Conservation (phyloP, 2,797 vertebrate species). For the Aselliscus stoliczkanus region DNA sequence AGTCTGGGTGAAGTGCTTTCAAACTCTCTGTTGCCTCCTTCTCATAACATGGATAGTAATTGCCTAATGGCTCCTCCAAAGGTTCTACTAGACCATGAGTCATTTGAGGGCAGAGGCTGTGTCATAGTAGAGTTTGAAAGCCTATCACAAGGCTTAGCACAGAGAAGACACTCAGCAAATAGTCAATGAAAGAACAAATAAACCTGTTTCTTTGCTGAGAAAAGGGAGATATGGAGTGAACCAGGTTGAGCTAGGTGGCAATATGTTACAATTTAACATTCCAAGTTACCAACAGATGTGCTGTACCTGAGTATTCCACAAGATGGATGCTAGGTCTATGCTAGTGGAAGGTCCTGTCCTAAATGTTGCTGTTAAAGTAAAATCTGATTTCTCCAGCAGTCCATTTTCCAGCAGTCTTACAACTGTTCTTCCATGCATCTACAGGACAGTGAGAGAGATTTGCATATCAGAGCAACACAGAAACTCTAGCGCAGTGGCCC, state of each 20-base stretch:
- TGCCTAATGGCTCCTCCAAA: not conserved
- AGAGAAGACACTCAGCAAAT: not conserved
- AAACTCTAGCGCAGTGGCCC: not conserved
- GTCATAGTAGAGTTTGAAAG: not conserved
- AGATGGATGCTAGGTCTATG: not conserved
- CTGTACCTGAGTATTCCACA: not conserved
- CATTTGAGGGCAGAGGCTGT: not conserved
- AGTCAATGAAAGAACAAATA: not conserved
- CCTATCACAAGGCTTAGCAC: not conserved
- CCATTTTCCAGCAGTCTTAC: not conserved
- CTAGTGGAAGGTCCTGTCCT: not conserved
- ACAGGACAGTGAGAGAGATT: not conserved
- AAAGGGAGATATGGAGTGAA: not conserved
- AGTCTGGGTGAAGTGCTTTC: not conserved
- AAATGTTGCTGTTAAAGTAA: not conserved
- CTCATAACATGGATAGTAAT: not conserved
- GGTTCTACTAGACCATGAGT: not conserved
- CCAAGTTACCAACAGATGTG: not conserved
- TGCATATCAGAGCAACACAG: not conserved
- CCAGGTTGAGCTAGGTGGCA: not conserved
- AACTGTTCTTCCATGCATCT: not conserved
- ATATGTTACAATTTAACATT: not conserved
- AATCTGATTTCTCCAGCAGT: not conserved
- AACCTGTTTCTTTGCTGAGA: not conserved
- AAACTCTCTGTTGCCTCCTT: not conserved